Evolutionary conservation across 1,140 invertebrate species (phyloP), one percentile per base, ranked within the genome.

Genomic region (Venturia canescens): DNA sequence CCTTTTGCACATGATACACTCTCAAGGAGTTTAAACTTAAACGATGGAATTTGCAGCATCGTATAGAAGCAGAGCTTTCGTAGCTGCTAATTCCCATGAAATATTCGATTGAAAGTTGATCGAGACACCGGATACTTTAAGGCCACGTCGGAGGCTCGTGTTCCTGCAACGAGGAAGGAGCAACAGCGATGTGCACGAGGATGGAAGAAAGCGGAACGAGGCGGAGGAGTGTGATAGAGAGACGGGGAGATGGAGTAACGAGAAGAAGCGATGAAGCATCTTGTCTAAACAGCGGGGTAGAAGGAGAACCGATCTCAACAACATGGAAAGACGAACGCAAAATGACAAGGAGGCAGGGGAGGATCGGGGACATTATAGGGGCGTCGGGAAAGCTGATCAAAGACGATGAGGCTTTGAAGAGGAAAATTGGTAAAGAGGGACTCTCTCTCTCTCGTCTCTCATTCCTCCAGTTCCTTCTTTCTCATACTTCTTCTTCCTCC

Each of bases 361-460:
- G 57, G 53, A 31, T 80, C 78, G 83, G 83, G 83, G 84, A 88
- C 87, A 88, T 88, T 89, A 90, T 85, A 87, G 88, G 87, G 86
- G 87, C 86, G 87, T 87, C 85, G 88, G 82, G 86, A 88, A 86
- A 88, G 86, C 89, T 91, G 90, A 91, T 91, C 90, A 91, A 90
- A 90, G 89, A 89, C 89, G 89, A 90, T 88, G 88, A 85, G 87
- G 89, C 89, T 90, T 90, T 88, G 89, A 90, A 88, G 86, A 90
- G 87, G 89, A 91, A 91, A 91, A 91, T 91, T 91, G 90, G 88
- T 88, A 91, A 90, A 91, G 89, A 90, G 89, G 88, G 86, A 88
- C 83, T 74, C 75, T 77, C 75, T 88, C 50, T 76, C 72, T 77
- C 60, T 38, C 13, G 1, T n/a, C n/a, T 44, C 75, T 77, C 75